Evolutionary conservation across 2,797 vertebrate genomes (phyloP).

Genomic region (Eleutherodactylus coqui): DNA sequence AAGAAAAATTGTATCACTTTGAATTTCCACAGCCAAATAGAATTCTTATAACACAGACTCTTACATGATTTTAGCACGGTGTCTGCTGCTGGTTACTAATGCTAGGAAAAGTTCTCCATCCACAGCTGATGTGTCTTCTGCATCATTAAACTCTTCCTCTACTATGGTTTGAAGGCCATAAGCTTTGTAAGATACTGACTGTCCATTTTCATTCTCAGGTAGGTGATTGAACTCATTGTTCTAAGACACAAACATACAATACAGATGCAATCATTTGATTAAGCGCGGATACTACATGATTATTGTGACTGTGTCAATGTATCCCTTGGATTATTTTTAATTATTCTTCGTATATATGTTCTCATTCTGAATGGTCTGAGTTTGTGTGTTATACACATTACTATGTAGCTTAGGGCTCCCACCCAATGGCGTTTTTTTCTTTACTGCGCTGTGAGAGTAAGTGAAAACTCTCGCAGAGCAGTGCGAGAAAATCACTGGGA

Average conservation of each 20-base stretch:
- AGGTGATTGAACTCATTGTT: slow-evolving; percentile 63
- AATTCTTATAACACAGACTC: slow-evolving; percentile 16
- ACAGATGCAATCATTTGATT: background rate
- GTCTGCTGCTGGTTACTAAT: slow-evolving; percentile 78
- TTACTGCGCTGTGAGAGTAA: too few species aligned
- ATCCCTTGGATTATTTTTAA: too few species aligned
- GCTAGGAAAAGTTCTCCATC: slow-evolving; percentile 78
- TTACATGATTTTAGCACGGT: slow-evolving; percentile 79
- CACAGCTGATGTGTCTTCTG: slow-evolving; percentile 71
- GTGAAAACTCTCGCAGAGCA: too few species aligned
- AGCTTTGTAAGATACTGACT: slow-evolving; percentile 76
- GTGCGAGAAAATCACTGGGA: too few species aligned
- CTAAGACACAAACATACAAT: slow-evolving; percentile 26
- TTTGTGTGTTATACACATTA: too few species aligned
- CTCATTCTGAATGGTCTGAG: too few species aligned
- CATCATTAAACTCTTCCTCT: slow-evolving; percentile 81
- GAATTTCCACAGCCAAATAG: background rate
- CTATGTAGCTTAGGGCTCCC: too few species aligned
- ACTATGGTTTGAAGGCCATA: slow-evolving; percentile 79
- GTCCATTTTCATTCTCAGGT: slow-evolving; percentile 73
- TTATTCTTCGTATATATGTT: too few species aligned
- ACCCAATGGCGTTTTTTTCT: too few species aligned
- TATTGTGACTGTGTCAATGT: background rate
- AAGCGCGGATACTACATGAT: background rate
- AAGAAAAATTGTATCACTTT: background rate